phyloP scores from a whole-genome alignment of 2,888 invertebrate genomes.

The Palloptera scutellata region DNA sequence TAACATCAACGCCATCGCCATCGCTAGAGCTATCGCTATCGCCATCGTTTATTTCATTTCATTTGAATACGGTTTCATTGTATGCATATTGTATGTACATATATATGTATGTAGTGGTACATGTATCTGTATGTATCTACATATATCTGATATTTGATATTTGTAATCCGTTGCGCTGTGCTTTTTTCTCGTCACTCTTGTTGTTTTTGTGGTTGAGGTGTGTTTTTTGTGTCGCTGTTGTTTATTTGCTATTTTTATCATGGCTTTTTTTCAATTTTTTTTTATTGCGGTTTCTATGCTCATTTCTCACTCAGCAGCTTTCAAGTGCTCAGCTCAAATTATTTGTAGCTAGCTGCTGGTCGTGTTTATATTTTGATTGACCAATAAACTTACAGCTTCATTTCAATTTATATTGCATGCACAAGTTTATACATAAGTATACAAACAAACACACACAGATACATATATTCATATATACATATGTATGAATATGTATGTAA shows the following conservation, averaged over 20 bases:
- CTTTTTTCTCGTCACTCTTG: conserved; percentile 4
- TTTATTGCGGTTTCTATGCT: conserved; percentile 22
- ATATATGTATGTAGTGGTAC: neutral
- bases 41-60: conserved; percentile 1
- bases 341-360: neutral
- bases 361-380: conserved; percentile 51
- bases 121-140: neutral
- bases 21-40: neutral
- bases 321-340: conserved; percentile 7
- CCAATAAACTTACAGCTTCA: conserved; percentile 63
- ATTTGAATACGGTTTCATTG: too few species aligned
- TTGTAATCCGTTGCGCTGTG: conserved; percentile 8
- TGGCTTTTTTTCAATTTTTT: conserved; percentile 15
- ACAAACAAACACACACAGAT: neutral
- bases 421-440: neutral
- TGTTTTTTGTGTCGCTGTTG: neutral
- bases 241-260: conserved; percentile 7
- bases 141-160: conserved; percentile 7
- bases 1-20: neutral
- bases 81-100: conserved; percentile 19
- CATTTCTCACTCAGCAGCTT: conserved; percentile 20
- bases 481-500: too few species aligned
- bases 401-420: conserved; percentile 40
- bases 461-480: neutral
- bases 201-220: conserved; percentile 2